A percentile compares a stretch with the other conserved stretches of the same genome.
phyloP scores from a whole-genome alignment of 2,797 vertebrate genomes.

The Aphelocoma californica region DNA sequence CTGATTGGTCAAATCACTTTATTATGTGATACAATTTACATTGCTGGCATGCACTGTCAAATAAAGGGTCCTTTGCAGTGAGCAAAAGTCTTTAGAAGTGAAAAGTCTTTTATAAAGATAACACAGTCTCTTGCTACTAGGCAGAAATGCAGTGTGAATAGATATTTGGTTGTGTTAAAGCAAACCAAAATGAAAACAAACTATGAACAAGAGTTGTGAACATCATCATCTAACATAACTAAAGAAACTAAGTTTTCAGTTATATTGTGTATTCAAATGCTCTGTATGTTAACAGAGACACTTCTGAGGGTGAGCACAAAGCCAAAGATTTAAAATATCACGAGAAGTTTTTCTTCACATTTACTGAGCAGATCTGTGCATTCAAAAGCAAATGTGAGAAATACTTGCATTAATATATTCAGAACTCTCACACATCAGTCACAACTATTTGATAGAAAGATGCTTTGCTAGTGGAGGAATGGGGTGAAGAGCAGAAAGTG shows the following conservation, averaged over 20 bases:
- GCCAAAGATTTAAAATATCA: not conserved
- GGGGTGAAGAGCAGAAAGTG: not conserved
- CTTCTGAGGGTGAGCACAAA: not conserved
- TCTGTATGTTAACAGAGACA: not conserved
- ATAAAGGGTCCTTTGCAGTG: conserved; percentile 55
- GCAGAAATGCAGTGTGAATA: conserved; percentile 35
- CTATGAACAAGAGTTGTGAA: conserved; percentile 18
- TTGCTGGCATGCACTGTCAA: conserved; percentile 53
- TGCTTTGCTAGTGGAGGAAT: not conserved
- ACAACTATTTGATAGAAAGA: not conserved
- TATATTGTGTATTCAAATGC: not conserved
- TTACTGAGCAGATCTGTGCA: conserved; percentile 5
- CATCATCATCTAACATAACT: not conserved
- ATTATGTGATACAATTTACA: conserved; percentile 66
- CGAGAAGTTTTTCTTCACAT: not conserved
- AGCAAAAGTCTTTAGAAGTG: conserved; percentile 57
- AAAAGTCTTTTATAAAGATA: conserved; percentile 41
- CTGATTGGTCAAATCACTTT: conserved; percentile 72
- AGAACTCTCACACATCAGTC: not conserved
- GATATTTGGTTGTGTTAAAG: conserved; percentile 28
- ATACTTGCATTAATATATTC: not conserved
- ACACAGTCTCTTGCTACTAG: conserved; percentile 30
- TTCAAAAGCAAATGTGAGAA: conserved; percentile 33
- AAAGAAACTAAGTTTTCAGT: not conserved
- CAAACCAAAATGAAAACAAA: conserved; percentile 47